Evolutionary conservation across 2,888 invertebrate genomes (phyloP).

Genomic region (Agapetus fuscipes): DNA sequence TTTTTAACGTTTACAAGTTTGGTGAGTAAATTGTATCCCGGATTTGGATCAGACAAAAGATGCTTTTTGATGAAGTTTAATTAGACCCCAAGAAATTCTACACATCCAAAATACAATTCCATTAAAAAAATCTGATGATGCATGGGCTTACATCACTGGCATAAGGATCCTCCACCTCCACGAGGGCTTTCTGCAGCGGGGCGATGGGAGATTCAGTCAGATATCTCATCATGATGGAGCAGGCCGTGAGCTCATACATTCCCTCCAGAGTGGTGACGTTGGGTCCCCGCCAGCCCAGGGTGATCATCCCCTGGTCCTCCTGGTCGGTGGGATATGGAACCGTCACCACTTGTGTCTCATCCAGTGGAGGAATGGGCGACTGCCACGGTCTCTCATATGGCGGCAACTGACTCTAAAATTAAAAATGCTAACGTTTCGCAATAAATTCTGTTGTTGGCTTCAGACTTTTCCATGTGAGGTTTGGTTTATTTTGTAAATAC

Average conservation of each 20-base stretch:
- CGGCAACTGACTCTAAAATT: conserved; percentile 37
- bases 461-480: too few species aligned
- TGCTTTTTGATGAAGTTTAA: too few species aligned
- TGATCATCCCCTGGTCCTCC: conserved; percentile 69
- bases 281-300: conserved; percentile 75
- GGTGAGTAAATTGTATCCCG: too few species aligned
- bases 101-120: neutral
- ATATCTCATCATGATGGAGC: conserved; percentile 66
- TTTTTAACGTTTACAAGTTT: too few species aligned
- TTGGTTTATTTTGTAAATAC: too few species aligned
- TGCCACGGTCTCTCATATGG: conserved; percentile 71
- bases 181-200: conserved; percentile 73
- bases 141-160: conserved; percentile 59
- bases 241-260: conserved; percentile 50
- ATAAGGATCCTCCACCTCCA: conserved; percentile 70
- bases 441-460: too few species aligned
- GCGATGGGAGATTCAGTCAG: conserved; percentile 80
- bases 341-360: conserved; percentile 45
- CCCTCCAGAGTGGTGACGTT: conserved; percentile 43
- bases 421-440: neutral
- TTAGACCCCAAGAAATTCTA: too few species aligned
- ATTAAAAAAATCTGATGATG: too few species aligned
- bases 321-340: conserved; percentile 73
- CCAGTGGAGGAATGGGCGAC: conserved; percentile 53
- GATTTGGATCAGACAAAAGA: too few species aligned